These are phyloP conservation scores for Todus mexicanus DNA, from an alignment of 2,797 vertebrate species.

Conservation along the genomic window DNA sequence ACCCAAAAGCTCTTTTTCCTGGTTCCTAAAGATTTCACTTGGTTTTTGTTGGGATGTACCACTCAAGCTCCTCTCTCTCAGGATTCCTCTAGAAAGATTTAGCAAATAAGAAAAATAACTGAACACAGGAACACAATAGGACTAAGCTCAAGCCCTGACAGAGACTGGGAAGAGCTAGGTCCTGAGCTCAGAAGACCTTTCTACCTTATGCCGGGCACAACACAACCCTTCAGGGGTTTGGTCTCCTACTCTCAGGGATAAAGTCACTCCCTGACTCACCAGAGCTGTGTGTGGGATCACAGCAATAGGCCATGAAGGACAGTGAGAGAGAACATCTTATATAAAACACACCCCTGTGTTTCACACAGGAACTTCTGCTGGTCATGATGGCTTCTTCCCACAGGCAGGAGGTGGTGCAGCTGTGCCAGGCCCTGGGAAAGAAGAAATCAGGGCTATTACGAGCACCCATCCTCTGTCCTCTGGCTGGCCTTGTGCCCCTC, in stretches of 20 bases:
- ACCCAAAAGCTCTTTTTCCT: neutral
- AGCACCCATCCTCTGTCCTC: neutral
- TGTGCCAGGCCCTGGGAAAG: neutral
- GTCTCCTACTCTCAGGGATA: neutral
- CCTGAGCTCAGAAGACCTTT: neutral
- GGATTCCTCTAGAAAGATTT: neutral
- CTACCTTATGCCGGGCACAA: neutral
- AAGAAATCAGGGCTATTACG: neutral
- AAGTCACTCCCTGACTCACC: neutral
- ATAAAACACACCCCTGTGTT: neutral
- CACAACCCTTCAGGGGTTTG: neutral
- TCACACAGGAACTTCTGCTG: neutral
- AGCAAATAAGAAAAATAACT: neutral
- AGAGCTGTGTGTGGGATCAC: neutral
- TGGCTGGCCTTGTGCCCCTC: neutral
- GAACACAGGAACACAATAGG: neutral
- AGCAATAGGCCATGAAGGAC: neutral
- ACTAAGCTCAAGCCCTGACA: neutral
- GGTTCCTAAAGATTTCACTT: neutral
- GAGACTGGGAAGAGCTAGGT: neutral
- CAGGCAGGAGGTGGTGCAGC: fast-evolving
- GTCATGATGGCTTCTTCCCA: neutral
- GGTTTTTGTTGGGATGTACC: neutral
- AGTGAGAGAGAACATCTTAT: neutral
- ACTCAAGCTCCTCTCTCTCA: neutral